Evolutionary conservation across 2,888 invertebrate genomes (phyloP), one percentile per base, ranked within the genome.

Genomic region (Spilosoma lubricipeda): DNA sequence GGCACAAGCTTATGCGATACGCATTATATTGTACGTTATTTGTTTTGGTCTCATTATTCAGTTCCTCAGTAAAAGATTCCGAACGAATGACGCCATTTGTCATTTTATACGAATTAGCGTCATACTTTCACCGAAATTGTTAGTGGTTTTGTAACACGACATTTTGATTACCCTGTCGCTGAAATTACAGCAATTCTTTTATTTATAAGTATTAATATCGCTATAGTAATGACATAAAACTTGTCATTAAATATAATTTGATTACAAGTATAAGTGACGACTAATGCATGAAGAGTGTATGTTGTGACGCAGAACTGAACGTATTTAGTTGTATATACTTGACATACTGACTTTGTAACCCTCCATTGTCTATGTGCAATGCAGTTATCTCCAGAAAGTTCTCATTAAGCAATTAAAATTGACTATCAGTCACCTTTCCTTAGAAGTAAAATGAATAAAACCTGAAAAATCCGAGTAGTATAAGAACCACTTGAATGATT

Each of bases 51-150:
- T 89, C 90, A 93, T 93, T 93, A 85, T 90, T 83, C 80, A 82
- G 81, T 85, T 86, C 83, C 84, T 89, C 89, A 83, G 82, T 84
- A 79, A 88, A 90, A 90, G 90, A 91, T 91, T 90, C 87, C 88
- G 86, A 76, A 70, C 33, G 67, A 71, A 73, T 73, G 73, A 71
- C 52, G 88, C 89, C 92, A 94, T 95, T 95, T 94, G 94, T 95
- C 94, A 95, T 93, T 86, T 73, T 91, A 91, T 90, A 90, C 87
- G 89, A 91, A 92, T 94, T 93, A 93, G 86, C 89, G 94, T 93
- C 93, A 93, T 92, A 94, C 95, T 94, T 94, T 95, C 94, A 89
- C 93, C 93, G 88, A 93, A 93, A 93, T 93, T 92, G 86, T 87
- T 89, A 85, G 90, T 85, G 87, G 90, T 93, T 89, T 91, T 90